Conservation (phyloP, 2,113 vertebrate species). For the Eudyptes chrysolophus region DNA sequence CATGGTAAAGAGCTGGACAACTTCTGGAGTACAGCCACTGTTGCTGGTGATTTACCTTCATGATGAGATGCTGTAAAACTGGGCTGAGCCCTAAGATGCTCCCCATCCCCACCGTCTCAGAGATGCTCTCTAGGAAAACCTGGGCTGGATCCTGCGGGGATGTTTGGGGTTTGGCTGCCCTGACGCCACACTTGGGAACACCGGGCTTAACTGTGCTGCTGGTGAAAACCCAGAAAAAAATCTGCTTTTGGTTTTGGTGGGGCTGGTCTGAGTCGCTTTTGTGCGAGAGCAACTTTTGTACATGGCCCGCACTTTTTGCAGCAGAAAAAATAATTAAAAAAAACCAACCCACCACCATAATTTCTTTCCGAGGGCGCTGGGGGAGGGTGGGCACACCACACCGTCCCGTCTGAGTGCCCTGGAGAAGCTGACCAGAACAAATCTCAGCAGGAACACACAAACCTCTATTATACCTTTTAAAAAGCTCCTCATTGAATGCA, state of each 20-base stretch:
- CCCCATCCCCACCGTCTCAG: rapidly evolving
- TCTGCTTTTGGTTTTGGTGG: rapidly evolving
- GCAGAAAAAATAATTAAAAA: background rate
- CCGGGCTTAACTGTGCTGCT: background rate
- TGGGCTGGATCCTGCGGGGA: background rate
- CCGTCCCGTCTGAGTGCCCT: background rate
- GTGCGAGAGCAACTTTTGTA: background rate
- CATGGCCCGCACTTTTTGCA: background rate
- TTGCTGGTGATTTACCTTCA: background rate
- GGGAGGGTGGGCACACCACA: background rate
- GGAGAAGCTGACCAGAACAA: slow-evolving; percentile 60
- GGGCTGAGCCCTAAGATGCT: background rate
- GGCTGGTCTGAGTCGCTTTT: background rate
- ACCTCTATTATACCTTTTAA: slow-evolving; percentile 47
- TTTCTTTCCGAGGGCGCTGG: background rate
- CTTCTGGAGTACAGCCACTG: background rate
- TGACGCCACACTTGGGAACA: background rate
- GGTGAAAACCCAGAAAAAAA: background rate
- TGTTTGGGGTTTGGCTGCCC: background rate
- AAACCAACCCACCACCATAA: background rate
- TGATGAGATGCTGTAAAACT: background rate
- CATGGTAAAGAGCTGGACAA: background rate
- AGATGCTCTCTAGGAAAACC: background rate
- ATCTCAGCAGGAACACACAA: slow-evolving; percentile 58
- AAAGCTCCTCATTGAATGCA: slow-evolving; percentile 48